Base-by-base conservation (phyloP, 2,113 vertebrate species). In the Arenaria interpres region DNA sequence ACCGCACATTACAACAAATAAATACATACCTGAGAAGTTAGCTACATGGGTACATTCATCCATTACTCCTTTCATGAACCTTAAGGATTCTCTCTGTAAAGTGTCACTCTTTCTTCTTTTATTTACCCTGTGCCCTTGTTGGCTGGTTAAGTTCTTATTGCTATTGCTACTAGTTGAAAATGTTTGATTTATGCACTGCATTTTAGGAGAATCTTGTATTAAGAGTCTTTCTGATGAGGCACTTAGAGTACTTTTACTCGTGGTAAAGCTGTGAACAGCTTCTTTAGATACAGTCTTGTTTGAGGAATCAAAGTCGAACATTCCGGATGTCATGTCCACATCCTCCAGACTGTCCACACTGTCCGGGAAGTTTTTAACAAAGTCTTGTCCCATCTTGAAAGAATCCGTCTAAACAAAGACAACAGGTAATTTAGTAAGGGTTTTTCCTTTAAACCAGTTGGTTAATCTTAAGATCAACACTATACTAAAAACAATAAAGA, bases 61-160 rank as follows among this genome's bases (percentile, higher is more conserved):
- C 99, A 99, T 99, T 51, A 99, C 99, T 37, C 99, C 99, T 97
- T 99, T 99, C 99, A 99, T 99, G 97, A 99, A 99, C 92, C 98
- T 97, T 57, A 99, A 97, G 3, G 99, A 99, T 96, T 99, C 99
- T 81, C 95, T 97, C 82, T 99, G 99, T 51, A 99, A 98, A 33
- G 98, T 97, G 18, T 97, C 98, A 35, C 93, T 98, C 79, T 79
- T 96, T 35, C 89, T 96, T 95, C 96, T 96, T 94, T 89, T 87
- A 91, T 83, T 95, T 87, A 97, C 95, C 57, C 74, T 84, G 30
- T 81, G 78, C 41, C 64, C 85, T 53, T 94, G 88, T 33, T 85
- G 78, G 63, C 74, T 92, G 71, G 11, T 69, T 19, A 94, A 95
- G 80, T 89, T 91, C 64, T 93, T 84, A 66, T 92, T 97, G 81